phyloP scores from a whole-genome alignment of 2,888 invertebrate genomes.

The Sturmia bella region DNA sequence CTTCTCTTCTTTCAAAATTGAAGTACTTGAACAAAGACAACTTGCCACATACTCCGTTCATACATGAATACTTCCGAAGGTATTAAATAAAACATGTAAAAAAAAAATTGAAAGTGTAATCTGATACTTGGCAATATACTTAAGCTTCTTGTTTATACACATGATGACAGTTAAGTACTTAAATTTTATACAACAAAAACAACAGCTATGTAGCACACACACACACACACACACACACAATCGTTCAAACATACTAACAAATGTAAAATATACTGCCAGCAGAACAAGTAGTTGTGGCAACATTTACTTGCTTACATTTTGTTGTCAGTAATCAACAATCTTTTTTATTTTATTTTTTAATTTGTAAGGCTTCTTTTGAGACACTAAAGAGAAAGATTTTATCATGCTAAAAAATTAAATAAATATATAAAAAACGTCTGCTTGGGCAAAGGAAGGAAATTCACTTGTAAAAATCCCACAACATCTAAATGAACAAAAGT shows the following conservation, averaged over 20 bases:
- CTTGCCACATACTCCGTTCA: slow-evolving; percentile 8
- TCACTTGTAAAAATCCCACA: slow-evolving; percentile 7
- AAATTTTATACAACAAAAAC: slow-evolving; percentile 62
- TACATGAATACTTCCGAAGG: background rate
- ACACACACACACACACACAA: too few relatives aligned
- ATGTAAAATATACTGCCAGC: background rate
- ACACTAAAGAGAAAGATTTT: slow-evolving; percentile 51
- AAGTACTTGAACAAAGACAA: slow-evolving; percentile 3
- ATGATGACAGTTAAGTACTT: slow-evolving; percentile 69
- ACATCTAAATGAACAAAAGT: slow-evolving; percentile 17
- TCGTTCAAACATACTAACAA: slow-evolving; percentile 11
- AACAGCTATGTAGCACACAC: too few relatives aligned
- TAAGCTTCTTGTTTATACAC: slow-evolving; percentile 68
- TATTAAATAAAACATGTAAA: slow-evolving; percentile 37
- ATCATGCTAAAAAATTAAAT: slow-evolving; percentile 32
- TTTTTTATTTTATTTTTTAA: slow-evolving; percentile 41
- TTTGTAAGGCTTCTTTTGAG: slow-evolving; percentile 65
- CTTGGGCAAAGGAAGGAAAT: slow-evolving; percentile 61
- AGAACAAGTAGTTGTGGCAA: slow-evolving; percentile 22
- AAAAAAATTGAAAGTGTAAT: slow-evolving; percentile 68
- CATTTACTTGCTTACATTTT: slow-evolving; percentile 48
- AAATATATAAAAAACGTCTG: slow-evolving; percentile 23
- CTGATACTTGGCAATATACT: slow-evolving; percentile 70
- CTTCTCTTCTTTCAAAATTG: background rate
- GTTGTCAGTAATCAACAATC: slow-evolving; percentile 53